Conservation (phyloP, 2,797 vertebrate species). For the Rhinichthys osculus region DNA sequence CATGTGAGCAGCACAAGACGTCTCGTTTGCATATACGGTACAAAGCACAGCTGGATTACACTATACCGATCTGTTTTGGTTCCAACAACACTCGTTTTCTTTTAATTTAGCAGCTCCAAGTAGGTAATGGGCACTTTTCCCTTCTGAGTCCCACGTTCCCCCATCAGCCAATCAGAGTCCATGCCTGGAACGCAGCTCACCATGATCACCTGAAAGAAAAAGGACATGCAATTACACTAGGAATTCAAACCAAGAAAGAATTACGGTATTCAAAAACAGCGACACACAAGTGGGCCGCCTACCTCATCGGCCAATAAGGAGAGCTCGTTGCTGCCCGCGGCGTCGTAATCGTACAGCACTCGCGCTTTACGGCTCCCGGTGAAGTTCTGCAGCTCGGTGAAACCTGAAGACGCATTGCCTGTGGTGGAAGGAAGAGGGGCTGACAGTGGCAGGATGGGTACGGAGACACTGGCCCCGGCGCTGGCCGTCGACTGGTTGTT, state of each 20-base stretch:
- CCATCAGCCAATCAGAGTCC: constrained; percentile 99
- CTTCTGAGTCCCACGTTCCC: constrained; percentile 94
- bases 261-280: not conserved
- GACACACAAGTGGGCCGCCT: constrained; percentile 53
- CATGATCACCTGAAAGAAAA: constrained; percentile 86
- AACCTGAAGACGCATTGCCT: constrained; percentile 78
- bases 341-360: constrained; percentile 98
- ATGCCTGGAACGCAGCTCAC: constrained; percentile 93
- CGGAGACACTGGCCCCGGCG: constrained; percentile 79
- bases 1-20: constrained; percentile 78
- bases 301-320: constrained; percentile 98
- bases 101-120: constrained; percentile 96
- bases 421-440: constrained; percentile 80
- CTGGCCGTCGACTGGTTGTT: constrained; percentile 89
- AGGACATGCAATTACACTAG: not conserved
- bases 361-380: constrained; percentile 91
- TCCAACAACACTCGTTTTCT: not conserved
- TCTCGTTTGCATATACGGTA: constrained; percentile 74
- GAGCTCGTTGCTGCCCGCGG: constrained; percentile 95
- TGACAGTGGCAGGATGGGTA: constrained; percentile 83
- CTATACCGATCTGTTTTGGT: not conserved
- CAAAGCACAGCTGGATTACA: constrained; percentile 72
- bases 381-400: constrained; percentile 87
- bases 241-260: not conserved
- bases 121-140: constrained; percentile 99